Evolutionary conservation across 2,888 invertebrate genomes (phyloP), one percentile per base, ranked within the genome.

Genomic region (Penaeus monodon): DNA sequence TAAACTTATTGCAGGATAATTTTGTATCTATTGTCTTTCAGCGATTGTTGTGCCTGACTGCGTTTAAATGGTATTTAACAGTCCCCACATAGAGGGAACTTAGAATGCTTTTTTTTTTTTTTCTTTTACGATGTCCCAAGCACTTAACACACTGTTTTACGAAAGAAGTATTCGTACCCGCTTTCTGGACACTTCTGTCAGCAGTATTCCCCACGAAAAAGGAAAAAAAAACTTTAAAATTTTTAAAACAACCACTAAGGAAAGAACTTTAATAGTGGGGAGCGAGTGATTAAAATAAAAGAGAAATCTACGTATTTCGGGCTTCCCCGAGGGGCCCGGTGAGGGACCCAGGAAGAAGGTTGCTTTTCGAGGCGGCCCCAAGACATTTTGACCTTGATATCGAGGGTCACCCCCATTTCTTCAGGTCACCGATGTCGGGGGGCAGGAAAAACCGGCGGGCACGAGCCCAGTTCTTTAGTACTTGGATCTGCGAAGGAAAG

Each of bases 351-450:
- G 82, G 65, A 74, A 80, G 12, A 89, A 38, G 0, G 78, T 74
- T 20, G 88, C 17, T 77, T 84, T 33, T 64, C 79, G 44, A 89
- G 66, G 22, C 89, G 76, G 57, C 17, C 29, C 68, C 85, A 88
- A 10, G 88, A 88, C 85, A 88, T 88, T 78, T 77, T 66, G 86
- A 80, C 12, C 88, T 85, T 0, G 89, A 74, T 89, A 88, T 83
- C 79, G 63, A 89, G 86, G 73, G 85, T 76, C 65, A 89, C 76
- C 14, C 79, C 70, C 33, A 85, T 77, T 22, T 65, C 80, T 78
- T 17, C 24, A 89, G 81, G 38, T 83, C 74, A 7, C 89, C 89
- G 2, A 89, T 68, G 68, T 89, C 88, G 17, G 33, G 24, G 22
- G 88, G 79, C 29, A 89, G 44, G 29, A 89, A 64, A 27, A 89